Conservation (phyloP, 2,797 vertebrate genomes). For the Takifugu rubripes region DNA sequence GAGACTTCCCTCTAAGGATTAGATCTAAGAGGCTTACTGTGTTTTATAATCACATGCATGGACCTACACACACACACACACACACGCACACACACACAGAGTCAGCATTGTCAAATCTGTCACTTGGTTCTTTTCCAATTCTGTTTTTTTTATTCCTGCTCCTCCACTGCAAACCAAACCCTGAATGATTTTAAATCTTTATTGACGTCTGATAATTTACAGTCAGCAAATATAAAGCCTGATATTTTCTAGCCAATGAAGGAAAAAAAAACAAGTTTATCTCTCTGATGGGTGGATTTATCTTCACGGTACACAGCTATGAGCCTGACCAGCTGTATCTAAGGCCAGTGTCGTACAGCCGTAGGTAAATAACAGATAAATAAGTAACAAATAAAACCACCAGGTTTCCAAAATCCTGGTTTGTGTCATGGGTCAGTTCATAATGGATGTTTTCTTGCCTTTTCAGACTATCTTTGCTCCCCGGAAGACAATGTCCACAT, state of each 20-base stretch:
- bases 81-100: constrained; percentile 14
- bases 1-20: constrained; percentile 58
- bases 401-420: no score
- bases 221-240: no score
- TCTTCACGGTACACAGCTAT: no score
- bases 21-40: constrained; percentile 53
- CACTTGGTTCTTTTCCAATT: constrained; percentile 14
- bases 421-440: no score
- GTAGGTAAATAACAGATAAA: background rate
- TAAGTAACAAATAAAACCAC: no score
- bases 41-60: background rate
- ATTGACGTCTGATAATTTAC: no score
- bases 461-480: constrained; percentile 91
- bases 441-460: constrained; percentile 3
- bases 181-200: background rate
- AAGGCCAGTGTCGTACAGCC: background rate
- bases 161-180: background rate
- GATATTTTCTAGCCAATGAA: no score
- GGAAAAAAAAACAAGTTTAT: no score
- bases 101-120: constrained; percentile 16
- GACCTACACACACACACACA: constrained; percentile 10
- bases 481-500: constrained; percentile 96
- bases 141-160: background rate
- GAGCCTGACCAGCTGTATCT: no score
- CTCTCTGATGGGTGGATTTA: no score